Base-by-base conservation (phyloP, 1,140 invertebrate species). In the Anoplophora glabripennis region DNA sequence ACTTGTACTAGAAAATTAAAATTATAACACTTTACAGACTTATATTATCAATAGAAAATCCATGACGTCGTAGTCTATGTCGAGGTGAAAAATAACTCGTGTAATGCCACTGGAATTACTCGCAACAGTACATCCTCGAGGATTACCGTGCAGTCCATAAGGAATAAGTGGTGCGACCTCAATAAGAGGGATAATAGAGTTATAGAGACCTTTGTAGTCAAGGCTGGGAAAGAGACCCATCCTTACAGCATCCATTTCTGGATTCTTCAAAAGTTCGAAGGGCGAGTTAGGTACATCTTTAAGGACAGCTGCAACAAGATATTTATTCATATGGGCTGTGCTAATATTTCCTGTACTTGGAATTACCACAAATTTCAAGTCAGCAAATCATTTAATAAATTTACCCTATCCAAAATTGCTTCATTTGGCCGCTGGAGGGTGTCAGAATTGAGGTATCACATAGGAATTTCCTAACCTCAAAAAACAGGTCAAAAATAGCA, bases 271-370 rank as follows among this genome's bases (percentile, higher is more conserved):
- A 85, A 96, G 89, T 71, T 94, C 91, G 57, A 94, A 78, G 11
- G 95, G 93, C 28, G 91, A 92, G 67, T 88, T 89, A 17, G 92
- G 89, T 21, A 97, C 93, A 86, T 98, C 95, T 81, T 96, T 96
- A 55, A 98, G 79, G 37, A 98, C 88, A 77, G 92, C 95, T 93
- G 63, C 12, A 78, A 76, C 9, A 33, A 28, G 4, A 12, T 12
- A 41, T 41, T 12, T 17, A 2, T 41, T 12, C 4, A 41, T 41
- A 41, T 2, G 4, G n/a, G 2, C 2, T 41, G 38, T n/a, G n/a
- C n/a, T n/a, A n/a, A 15, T 3, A 12, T 41, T 28, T 3, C 21
- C 21, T 28, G 21, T 28, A 28, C 5, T 28, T n/a, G n/a, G n/a
- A n/a, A n/a, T n/a, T n/a, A n/a, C n/a, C n/a, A n/a, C n/a, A n/a